A percentile compares a stretch with the other conserved stretches of the same genome.
Conservation (phyloP, 2,888 invertebrate species). For the Boloria euphrosyne region DNA sequence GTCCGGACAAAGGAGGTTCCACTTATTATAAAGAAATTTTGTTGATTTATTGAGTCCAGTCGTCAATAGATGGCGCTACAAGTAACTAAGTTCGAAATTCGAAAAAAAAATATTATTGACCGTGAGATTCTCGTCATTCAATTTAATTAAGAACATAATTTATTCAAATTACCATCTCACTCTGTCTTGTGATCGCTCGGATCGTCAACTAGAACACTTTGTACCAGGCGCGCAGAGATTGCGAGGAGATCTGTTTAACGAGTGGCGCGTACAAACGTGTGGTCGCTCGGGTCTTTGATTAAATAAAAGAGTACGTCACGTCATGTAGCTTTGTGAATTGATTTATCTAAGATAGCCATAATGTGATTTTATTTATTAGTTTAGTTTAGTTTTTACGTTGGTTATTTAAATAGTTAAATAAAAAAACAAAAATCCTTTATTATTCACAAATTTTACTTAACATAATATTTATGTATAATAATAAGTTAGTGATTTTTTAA, state of each 20-base stretch:
- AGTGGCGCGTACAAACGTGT: background rate
- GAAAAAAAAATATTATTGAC: background rate
- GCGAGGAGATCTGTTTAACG: constrained; percentile 46
- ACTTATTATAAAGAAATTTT: background rate
- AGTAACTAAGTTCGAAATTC: background rate
- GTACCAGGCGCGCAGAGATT: constrained; percentile 66
- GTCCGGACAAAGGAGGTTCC: too few relatives aligned
- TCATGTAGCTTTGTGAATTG: too few relatives aligned
- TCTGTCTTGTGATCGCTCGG: constrained; percentile 66
- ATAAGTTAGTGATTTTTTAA: too few relatives aligned
- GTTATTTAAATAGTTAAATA: too few relatives aligned
- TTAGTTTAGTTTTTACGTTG: too few relatives aligned
- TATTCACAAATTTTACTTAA: too few relatives aligned
- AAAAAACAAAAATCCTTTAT: too few relatives aligned
- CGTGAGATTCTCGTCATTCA: constrained; percentile 1
- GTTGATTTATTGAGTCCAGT: constrained; percentile 46
- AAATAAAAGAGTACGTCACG: too few relatives aligned
- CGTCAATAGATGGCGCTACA: constrained; percentile 71
- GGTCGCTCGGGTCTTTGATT: background rate
- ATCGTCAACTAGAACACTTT: constrained; percentile 80
- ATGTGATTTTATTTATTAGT: too few relatives aligned
- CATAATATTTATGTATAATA: too few relatives aligned
- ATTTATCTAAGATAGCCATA: too few relatives aligned
- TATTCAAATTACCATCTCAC: constrained; percentile 35
- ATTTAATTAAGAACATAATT: constrained; percentile 9